A percentile compares a stretch with the other conserved stretches of the same genome.
phyloP scores from a whole-genome alignment of 2,113 vertebrate genomes.

The Prietella phreatophila region DNA sequence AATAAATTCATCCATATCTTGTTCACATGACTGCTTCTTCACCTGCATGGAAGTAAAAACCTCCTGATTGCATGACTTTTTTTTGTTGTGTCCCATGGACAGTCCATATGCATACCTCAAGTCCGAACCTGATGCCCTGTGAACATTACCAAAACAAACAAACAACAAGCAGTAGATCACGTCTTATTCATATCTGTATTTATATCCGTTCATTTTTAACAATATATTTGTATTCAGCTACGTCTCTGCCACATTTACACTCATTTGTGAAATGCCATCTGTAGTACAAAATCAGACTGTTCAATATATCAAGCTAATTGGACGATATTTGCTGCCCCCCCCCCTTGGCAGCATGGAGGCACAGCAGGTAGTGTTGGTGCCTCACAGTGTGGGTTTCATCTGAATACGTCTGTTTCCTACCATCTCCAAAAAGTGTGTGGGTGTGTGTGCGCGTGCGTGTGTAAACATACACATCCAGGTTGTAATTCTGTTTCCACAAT shows the following conservation, averaged over 20 bases:
- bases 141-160: background rate
- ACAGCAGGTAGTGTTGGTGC: background rate
- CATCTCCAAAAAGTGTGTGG: too few species aligned
- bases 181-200: background rate
- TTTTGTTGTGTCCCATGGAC: background rate
- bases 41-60: background rate
- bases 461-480: background rate
- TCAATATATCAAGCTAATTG: constrained; percentile 9
- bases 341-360: background rate
- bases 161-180: background rate
- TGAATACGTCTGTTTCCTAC: background rate
- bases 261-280: background rate
- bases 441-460: background rate
- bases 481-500: background rate
- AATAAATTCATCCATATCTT: background rate
- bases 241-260: background rate
- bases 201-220: background rate
- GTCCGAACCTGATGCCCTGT: background rate
- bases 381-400: background rate
- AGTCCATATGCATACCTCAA: background rate
- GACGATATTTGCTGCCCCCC: background rate
- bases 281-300: background rate
- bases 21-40: background rate
- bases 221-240: background rate
- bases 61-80: background rate